These are phyloP conservation scores for Brachionus koreanus DNA, from an alignment of 1,140 invertebrate genomes.

Conservation along the genomic window DNA sequence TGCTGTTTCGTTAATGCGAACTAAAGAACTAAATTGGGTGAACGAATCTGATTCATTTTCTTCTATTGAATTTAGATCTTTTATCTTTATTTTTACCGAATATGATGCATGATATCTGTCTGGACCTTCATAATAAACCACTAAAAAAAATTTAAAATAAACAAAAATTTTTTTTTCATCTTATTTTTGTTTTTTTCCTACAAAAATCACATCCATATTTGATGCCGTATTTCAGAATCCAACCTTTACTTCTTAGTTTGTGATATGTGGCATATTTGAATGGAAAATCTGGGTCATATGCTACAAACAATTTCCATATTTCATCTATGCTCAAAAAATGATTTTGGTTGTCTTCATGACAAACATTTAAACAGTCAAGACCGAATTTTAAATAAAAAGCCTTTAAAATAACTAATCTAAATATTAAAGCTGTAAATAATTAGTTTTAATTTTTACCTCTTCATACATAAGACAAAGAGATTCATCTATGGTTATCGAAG, in stretches of 20 bases:
- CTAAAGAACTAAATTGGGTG: constrained; percentile 32
- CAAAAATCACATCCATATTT: constrained; percentile 44
- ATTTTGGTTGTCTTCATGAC: neutral
- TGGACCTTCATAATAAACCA: constrained; percentile 35
- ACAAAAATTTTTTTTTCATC: neutral
- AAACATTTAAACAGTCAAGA: constrained; percentile 26
- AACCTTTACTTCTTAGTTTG: constrained; percentile 31
- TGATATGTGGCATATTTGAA: constrained; percentile 43
- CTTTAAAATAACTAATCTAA: neutral
- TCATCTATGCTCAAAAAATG: neutral
- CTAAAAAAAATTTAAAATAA: neutral
- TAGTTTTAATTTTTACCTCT: constrained; percentile 13
- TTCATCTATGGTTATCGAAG: neutral
- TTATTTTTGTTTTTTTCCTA: neutral
- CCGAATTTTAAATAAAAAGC: constrained; percentile 16
- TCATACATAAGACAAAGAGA: neutral
- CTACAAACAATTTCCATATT: neutral
- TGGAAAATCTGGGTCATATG: neutral
- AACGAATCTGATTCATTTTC: constrained; percentile 25
- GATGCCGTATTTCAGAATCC: constrained; percentile 39
- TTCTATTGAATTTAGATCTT: neutral
- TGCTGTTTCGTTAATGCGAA: constrained; percentile 37
- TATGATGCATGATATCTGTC: constrained; percentile 32
- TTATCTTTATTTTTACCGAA: constrained; percentile 31
- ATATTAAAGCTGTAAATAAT: neutral